A percentile compares a stretch with the other conserved stretches of the same genome.
These are phyloP conservation scores for Xestia c-nigrum DNA, from an alignment of 2,888 invertebrate species.

Conservation along the genomic window DNA sequence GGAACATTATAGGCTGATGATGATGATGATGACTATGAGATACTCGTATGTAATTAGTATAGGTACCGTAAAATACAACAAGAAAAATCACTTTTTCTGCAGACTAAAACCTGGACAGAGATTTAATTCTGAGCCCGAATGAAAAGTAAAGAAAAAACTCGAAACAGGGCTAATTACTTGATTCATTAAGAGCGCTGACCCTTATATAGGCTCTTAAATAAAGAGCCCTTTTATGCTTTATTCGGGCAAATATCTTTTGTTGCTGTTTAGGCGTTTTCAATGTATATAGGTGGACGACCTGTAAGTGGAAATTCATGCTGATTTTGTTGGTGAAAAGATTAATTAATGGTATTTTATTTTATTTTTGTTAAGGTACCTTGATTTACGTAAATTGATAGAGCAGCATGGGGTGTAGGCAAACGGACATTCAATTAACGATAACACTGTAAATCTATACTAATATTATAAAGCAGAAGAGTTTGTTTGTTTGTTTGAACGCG, in stretches of 20 bases:
- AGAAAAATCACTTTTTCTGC: not conserved
- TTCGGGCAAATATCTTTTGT: slow-evolving; percentile 62
- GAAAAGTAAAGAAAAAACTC: slow-evolving; percentile 50
- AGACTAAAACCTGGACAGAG: not conserved
- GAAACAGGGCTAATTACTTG: slow-evolving; percentile 66
- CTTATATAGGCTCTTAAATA: slow-evolving; percentile 35
- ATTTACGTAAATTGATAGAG: not conserved
- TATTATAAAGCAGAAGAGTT: too few species aligned
- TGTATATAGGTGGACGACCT: slow-evolving; percentile 20
- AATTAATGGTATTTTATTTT: slow-evolving; percentile 9
- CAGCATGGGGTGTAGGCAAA: not conserved
- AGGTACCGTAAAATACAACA: too few species aligned
- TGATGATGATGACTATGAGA: too few species aligned
- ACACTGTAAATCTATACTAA: too few species aligned
- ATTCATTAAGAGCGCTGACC: slow-evolving; percentile 65
- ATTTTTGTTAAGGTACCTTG: not conserved
- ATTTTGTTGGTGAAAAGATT: slow-evolving; percentile 1
- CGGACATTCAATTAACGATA: not conserved
- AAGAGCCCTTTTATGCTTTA: slow-evolving; percentile 53
- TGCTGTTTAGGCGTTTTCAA: slow-evolving; percentile 37
- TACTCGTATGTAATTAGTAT: not conserved
- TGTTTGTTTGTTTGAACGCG: too few species aligned
- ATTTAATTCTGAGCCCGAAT: slow-evolving; percentile 23
- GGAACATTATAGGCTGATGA: too few species aligned
- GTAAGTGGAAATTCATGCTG: slow-evolving; percentile 33